Base-by-base conservation (phyloP, 2,888 invertebrate species). In the Philopedon plagiatum region DNA sequence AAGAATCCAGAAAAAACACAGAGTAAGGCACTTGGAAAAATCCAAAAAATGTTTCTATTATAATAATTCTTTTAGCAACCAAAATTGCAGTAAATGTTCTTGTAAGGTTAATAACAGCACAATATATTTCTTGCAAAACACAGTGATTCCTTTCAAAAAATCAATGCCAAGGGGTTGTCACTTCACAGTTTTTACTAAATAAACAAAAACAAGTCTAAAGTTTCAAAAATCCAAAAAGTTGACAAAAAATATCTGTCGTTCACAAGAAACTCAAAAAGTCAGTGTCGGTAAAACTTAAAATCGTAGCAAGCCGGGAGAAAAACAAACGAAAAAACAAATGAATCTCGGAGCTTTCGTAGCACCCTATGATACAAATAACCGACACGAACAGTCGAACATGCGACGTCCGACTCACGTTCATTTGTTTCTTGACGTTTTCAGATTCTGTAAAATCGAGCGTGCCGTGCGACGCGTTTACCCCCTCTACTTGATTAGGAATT, bases 371-470 rank as follows among this genome's bases (percentile, higher is more conserved):
- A 37, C 37, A 65, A 49, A 65, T 32, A 34, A 62, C 73, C 73
- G 73, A 69, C 73, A 73, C 73, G 69, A 41, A 73, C 73, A 60
- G 60, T 51, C 68, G 60, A 61, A 64, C 73, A 56, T 41, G 11
- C 64, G 60, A 60, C 73, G 73, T 69, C 64, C 73, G 69, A 73
- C 73, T 73, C 68, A 46, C 63, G 49, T 65, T 66, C 63, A 39
- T 64, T 34, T 46, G 21, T 66, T 66, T 46, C 62, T 62, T 23
- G 60, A 49, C 32, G 56, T 73, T 63, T 64, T 63, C 51, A 46
- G 66, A 62, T 66, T 66, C 66, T 46, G 63, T 72, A 69, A 65
- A 69, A 57, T 73, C 73, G 58, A 69, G 73, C 73, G 72, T 72
- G 67, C 66, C 37, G 37, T 46, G 67, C 67, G 49, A 15, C 34